Evolutionary conservation across 2,888 invertebrate species (phyloP), one percentile per base, ranked within the genome.

Genomic region (Heliconius erato): DNA sequence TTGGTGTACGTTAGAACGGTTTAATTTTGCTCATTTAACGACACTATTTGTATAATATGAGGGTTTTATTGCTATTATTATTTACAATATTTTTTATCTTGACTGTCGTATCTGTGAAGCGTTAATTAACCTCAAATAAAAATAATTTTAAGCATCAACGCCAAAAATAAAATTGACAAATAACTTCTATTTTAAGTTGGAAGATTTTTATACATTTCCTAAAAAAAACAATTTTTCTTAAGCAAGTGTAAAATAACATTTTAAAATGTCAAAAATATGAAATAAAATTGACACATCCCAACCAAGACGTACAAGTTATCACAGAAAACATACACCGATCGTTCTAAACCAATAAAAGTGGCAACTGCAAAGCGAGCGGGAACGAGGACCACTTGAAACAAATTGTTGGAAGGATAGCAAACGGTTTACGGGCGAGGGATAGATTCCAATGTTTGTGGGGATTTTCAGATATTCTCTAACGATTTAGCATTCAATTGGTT

Each of bases 381-480:
- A 54, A 80, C 9, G 74, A 80, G 49, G 54, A 74, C 74, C 74
- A 54, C 80, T 74, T 67, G 49, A 74, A 67, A 68, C 74, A 74
- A 74, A 80, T 80, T 68, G 74, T 35, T 35, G 71, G 67, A 35
- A 67, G 67, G 54, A 80, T 74, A 67, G 74, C 74, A 74, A 80
- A 74, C 80, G 67, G 35, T 67, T 74, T 74, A 80, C 35, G 54
- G 49, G 67, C 67, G 74, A 19, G 74, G 67, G 74, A 67, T 65
- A 68, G 74, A 65, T 32, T 65, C 80, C 32, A n/a, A 67, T 65
- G 76, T 63, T 63, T 35, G 35, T 26, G 35, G 14, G 35, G 63
- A 76, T 76, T 76, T 35, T n/a, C 76, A n/a, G 59, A 76, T 76
- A 40, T 76, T 76, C 76, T 40, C 35, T 26, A 63, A 76, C 35